Evolutionary conservation across 2,797 vertebrate species (phyloP).

Genomic region (Megalops cyprinoides): DNA sequence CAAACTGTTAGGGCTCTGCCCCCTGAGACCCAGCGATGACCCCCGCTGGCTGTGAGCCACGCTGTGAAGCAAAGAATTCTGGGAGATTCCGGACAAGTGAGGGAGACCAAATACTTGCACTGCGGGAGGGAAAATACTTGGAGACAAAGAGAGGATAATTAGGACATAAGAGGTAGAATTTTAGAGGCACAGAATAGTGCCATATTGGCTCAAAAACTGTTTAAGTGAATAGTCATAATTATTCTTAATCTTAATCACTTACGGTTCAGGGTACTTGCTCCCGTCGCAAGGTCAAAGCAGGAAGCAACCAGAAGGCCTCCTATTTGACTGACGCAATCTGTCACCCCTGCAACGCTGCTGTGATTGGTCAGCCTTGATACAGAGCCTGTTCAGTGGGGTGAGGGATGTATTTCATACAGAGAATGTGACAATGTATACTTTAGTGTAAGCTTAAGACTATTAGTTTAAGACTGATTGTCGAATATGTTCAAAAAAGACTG

Average conservation of each 20-base stretch:
- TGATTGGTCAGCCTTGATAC: constrained; percentile 80
- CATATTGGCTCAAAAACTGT: background rate
- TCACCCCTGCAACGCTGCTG: constrained; percentile 75
- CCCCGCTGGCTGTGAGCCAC: constrained; percentile 77
- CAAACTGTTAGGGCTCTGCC: constrained; percentile 73
- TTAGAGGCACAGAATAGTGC: background rate
- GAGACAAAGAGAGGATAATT: constrained; percentile 24
- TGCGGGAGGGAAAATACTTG: constrained; percentile 76
- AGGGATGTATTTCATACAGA: background rate
- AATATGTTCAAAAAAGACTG: too few species aligned
- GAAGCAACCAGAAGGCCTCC: constrained; percentile 77
- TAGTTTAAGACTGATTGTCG: too few species aligned
- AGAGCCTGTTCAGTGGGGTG: constrained; percentile 70
- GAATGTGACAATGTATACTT: too few species aligned
- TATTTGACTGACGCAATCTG: constrained; percentile 79
- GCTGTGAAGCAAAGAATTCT: constrained; percentile 75
- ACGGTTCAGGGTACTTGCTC: constrained; percentile 77
- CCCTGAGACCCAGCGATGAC: constrained; percentile 79
- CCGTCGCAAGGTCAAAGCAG: constrained; percentile 78
- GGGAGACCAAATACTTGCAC: constrained; percentile 72
- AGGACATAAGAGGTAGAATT: background rate
- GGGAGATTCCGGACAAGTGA: constrained; percentile 68
- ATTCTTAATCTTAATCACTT: constrained; percentile 58
- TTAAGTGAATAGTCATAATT: constrained; percentile 12
- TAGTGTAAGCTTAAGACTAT: too few species aligned